These are phyloP conservation scores for Aporophyla nigra DNA, from an alignment of 2,888 invertebrate genomes.

Conservation along the genomic window DNA sequence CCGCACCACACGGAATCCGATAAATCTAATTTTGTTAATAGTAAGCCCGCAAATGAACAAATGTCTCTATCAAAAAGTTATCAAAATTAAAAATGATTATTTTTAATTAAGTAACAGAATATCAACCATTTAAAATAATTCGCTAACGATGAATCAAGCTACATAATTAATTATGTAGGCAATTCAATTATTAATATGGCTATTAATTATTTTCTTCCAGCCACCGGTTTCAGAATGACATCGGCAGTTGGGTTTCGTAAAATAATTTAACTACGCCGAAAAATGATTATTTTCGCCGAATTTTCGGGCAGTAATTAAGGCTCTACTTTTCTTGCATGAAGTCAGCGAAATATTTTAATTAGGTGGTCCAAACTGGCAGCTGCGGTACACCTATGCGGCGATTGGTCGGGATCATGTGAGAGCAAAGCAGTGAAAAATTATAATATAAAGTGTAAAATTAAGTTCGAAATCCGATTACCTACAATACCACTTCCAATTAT, in stretches of 20 bases:
- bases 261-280: conserved; percentile 45
- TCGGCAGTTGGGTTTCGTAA: conserved; percentile 42
- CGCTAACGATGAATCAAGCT: conserved; percentile 12
- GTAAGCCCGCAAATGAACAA: too few relatives aligned
- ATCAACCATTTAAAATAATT: conserved; percentile 17
- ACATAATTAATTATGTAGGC: conserved; percentile 41
- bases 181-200: conserved; percentile 67
- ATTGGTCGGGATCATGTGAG: conserved; percentile 58
- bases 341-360: conserved; percentile 89
- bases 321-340: conserved; percentile 74
- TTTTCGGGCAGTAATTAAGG: conserved; percentile 64
- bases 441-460: neutral
- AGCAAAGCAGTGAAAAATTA: conserved; percentile 37
- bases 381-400: conserved; percentile 57
- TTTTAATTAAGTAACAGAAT: conserved; percentile 20
- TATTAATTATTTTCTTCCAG: conserved; percentile 80
- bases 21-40: too few relatives aligned
- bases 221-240: conserved; percentile 55
- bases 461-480: neutral
- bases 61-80: neutral
- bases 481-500: neutral
- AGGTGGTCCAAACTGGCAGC: conserved; percentile 79
- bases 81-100: neutral
- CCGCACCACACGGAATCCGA: too few relatives aligned
- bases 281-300: conserved; percentile 57